These are phyloP conservation scores for Drosophila elegans DNA, from an alignment of 1,140 invertebrate genomes.

Conservation along the genomic window DNA sequence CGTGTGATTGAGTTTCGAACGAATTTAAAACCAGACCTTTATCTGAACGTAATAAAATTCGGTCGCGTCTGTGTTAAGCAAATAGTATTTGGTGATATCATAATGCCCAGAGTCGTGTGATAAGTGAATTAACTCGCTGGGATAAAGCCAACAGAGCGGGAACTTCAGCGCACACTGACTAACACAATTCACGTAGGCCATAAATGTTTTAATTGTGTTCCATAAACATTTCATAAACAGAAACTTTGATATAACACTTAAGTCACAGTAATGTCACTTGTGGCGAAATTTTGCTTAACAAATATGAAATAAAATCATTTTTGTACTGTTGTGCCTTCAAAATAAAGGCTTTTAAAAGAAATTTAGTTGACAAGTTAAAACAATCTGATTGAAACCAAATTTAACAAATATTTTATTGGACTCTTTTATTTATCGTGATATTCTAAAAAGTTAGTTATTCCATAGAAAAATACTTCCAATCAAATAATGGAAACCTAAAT, in stretches of 20 bases:
- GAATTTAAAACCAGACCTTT: conserved; percentile 26
- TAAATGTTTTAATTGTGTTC: conserved; percentile 41
- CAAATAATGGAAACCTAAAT: no score
- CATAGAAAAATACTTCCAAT: background rate
- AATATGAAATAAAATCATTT: conserved; percentile 6
- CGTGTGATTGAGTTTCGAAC: conserved; percentile 10
- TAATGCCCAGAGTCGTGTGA: conserved; percentile 38
- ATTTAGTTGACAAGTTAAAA: background rate
- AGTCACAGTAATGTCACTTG: background rate
- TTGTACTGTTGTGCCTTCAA: background rate
- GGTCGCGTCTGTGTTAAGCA: conserved; percentile 35
- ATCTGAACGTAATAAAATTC: conserved; percentile 36
- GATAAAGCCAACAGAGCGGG: conserved; percentile 29
- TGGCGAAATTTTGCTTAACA: conserved; percentile 10
- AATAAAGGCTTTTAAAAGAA: no score
- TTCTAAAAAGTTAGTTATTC: no score
- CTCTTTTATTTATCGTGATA: no score
- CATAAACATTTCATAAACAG: conserved; percentile 42
- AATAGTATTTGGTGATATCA: conserved; percentile 50
- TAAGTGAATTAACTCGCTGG: conserved; percentile 37
- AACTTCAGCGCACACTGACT: conserved; percentile 8
- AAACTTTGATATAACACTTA: conserved; percentile 41
- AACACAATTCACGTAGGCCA: conserved; percentile 37
- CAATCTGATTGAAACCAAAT: no score
- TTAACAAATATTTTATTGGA: no score